Evolutionary conservation across 2,113 vertebrate species (phyloP).

Genomic region (Amazona guildingii): DNA sequence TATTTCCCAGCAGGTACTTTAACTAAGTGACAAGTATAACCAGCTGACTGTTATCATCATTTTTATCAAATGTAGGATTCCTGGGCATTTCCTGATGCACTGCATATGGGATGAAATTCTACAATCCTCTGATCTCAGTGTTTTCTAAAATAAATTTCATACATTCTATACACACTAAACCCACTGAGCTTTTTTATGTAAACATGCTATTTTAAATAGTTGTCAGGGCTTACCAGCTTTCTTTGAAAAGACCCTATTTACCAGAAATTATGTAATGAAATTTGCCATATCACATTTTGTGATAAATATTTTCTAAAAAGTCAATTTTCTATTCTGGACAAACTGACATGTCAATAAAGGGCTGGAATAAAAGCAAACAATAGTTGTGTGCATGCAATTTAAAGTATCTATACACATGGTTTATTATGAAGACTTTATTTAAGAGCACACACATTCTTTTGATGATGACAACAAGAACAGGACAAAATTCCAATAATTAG

Average conservation of each 20-base stretch:
- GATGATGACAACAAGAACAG: not conserved
- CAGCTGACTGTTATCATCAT: conserved; percentile 46
- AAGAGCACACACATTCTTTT: not conserved
- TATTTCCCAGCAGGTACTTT: conserved; percentile 39
- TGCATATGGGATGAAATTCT: not conserved
- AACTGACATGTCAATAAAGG: not conserved
- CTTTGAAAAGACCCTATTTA: not conserved
- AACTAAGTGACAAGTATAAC: conserved; percentile 59
- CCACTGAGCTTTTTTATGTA: conserved; percentile 1
- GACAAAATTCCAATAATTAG: not conserved
- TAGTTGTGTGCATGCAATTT: not conserved
- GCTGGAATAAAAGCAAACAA: not conserved
- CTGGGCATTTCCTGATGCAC: not conserved
- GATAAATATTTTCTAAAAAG: not conserved
- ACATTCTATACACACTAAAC: not conserved
- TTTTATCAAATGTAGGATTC: conserved; percentile 42
- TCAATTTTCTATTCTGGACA: not conserved
- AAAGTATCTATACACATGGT: not conserved
- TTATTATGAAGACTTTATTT: not conserved
- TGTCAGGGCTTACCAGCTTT: not conserved
- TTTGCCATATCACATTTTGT: not conserved
- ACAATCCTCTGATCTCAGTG: conserved; percentile 11
- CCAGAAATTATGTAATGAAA: not conserved
- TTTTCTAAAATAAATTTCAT: conserved; percentile 32
- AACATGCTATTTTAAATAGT: not conserved